Base-by-base conservation (phyloP, 2,797 vertebrate genomes). In the Phyllotis vaccarum region DNA sequence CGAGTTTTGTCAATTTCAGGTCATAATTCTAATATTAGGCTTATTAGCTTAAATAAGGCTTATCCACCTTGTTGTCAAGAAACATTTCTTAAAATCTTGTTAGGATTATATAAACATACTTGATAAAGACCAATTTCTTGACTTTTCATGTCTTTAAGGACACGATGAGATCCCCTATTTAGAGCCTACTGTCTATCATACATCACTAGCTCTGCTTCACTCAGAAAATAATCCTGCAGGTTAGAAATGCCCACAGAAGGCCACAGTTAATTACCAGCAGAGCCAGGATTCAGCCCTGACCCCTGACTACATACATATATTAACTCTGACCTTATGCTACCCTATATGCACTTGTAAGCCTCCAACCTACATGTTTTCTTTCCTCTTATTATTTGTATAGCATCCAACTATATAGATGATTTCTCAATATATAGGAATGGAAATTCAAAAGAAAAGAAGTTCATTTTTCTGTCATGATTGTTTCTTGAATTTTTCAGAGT, bases 31-130 rank as follows among this genome's bases (percentile, higher is more conserved):
- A 74, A 27, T 40, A 74, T 43, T 40, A 74, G 70, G 40, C 70
- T 74, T 43, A 74, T 74, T 74, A 72, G 80, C 40, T 24, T 95
- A 72, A 66, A 75, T 16, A 82, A 86, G 37, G 13, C 37, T 92
- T 75, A 64, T 10, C 52, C 92, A 34, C 56, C 46, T 9, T 37
- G 14, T 58, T 70, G 74, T 68, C 37, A 86, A 81, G 37, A 86
- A 88, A 66, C 3, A 90, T 4, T 54, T 56, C 60, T 88, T 89
- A 91, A 78, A 37, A 7, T 62, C 24, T 52, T 56, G 40, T 81
- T 78, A 76, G 74, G 64, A 89, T 68, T 66, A 16, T n/a, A 64
- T 5, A 74, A 78, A 89, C 95, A 56, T 6, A 80, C 76, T 94
- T 90, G 76, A 58, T 92, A 49, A 85, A 91, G 74, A 29, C 34